A percentile compares a stretch with the other conserved stretches of the same genome.
Evolutionary conservation across 2,797 vertebrate genomes (phyloP).

Genomic region (Cynodonichthys magdalenae): DNA sequence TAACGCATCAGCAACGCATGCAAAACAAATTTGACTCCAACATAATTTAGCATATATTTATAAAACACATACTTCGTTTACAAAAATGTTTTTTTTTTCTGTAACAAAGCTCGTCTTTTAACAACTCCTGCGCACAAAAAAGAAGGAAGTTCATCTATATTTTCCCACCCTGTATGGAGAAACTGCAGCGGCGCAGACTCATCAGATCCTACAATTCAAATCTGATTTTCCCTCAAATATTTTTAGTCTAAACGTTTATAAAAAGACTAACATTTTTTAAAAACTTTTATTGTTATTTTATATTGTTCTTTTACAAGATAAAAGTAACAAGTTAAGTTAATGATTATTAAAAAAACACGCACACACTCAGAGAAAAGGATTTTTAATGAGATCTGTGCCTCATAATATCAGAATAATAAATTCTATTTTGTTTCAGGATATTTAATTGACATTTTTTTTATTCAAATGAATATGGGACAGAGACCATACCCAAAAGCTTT

Average conservation of each 20-base stretch:
- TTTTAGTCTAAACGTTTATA: neutral
- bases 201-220: conserved; percentile 31
- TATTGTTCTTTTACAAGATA: neutral
- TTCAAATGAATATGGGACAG: neutral
- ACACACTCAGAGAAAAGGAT: too few species aligned
- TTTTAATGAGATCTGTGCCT: too few species aligned
- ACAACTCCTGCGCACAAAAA: conserved; percentile 62
- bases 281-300: neutral
- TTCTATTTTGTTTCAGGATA: too few species aligned
- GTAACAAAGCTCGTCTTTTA: conserved; percentile 26
- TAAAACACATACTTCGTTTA: too few species aligned
- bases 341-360: too few species aligned
- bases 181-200: conserved; percentile 49
- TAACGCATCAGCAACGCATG: too few species aligned
- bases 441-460: too few species aligned
- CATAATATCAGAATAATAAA: too few species aligned
- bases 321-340: too few species aligned
- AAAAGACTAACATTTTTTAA: too few species aligned
- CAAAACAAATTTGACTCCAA: neutral
- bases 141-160: conserved; percentile 71
- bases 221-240: conserved; percentile 21
- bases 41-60: neutral
- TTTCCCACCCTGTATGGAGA: conserved; percentile 29
- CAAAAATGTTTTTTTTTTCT: neutral
- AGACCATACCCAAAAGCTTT: neutral